Conservation (phyloP, 2,113 vertebrate species). For the Diadophis punctatus region DNA sequence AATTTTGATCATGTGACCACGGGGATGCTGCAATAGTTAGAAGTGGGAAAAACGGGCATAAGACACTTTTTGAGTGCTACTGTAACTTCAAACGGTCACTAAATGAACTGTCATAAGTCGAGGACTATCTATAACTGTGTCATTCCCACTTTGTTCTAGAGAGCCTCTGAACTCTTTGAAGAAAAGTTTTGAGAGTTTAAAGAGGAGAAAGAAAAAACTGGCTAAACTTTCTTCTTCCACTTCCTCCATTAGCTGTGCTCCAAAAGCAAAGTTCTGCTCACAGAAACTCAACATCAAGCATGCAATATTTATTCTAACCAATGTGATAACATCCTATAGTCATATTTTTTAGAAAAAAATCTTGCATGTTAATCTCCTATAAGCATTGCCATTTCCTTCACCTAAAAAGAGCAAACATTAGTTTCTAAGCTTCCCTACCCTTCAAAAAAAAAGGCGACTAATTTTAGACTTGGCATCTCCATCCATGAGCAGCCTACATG, state of each 20-base stretch:
- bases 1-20: background rate
- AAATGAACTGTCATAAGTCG: background rate
- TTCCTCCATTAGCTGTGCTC: background rate
- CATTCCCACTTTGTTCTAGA: background rate
- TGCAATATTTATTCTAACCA: slow-evolving; percentile 29
- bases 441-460: slow-evolving; percentile 59
- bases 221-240: background rate
- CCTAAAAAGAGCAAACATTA: slow-evolving; percentile 48
- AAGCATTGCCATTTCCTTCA: slow-evolving; percentile 38
- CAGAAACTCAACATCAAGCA: background rate
- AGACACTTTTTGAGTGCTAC: background rate
- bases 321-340: background rate
- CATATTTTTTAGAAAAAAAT: background rate
- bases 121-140: background rate
- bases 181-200: background rate
- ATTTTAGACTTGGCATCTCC: slow-evolving; percentile 71
- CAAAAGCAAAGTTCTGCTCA: background rate
- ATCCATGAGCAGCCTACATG: slow-evolving; percentile 65
- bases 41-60: background rate
- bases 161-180: background rate
- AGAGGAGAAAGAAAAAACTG: background rate
- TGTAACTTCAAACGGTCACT: background rate
- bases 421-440: slow-evolving; percentile 42
- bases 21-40: background rate
- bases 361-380: slow-evolving; percentile 34